Evolutionary conservation across 2,888 invertebrate genomes (phyloP), one percentile per base, ranked within the genome.

Genomic region (Teleogryllus oceanicus): DNA sequence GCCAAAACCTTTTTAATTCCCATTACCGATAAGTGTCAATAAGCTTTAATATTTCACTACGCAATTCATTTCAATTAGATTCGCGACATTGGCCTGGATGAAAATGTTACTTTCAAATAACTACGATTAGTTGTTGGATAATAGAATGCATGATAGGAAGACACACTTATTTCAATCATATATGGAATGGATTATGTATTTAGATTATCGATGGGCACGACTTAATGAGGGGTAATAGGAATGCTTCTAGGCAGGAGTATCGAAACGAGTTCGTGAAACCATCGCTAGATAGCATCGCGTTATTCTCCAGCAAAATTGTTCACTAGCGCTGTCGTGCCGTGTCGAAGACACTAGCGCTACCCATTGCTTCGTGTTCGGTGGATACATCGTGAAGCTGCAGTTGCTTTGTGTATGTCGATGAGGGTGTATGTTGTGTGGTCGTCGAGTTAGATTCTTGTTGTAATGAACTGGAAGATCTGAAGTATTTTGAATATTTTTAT

Each of bases 401-500:
- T 62, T 62, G 62, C 62, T 62, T 62, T 62, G 62, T 62, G 62
- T 62, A 62, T 62, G 62, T 62, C 62, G 62, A 5, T n/a, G 62
- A 62, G 62, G 62, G 62, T 62, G 62, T 18, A 62, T 62, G 62
- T 62, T 0, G 62, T 62, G 62, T 62, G 62, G 16, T 13, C 13
- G n/a, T 12, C 13, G 16, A 18, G n/a, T 13, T 62, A n/a, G 62
- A 18, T 10, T n/a, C n/a, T 62, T 18, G n/a, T 18, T n/a, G n/a
- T 5, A 62, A 62, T 62, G n/a, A 62, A 62, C 62, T 62, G 62
- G n/a, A 62, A 62, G 13, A 62, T 62, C 11, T 62, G 16, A 18
- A 18, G 62, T 13, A 18, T 62, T n/a, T 13, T n/a, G 1, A 11
- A n/a, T 62, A n/a, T 13, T 62, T 62, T 62, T 62, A 62, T 62